Conservation (phyloP, 2,888 invertebrate genomes). For the Anodontia alba region DNA sequence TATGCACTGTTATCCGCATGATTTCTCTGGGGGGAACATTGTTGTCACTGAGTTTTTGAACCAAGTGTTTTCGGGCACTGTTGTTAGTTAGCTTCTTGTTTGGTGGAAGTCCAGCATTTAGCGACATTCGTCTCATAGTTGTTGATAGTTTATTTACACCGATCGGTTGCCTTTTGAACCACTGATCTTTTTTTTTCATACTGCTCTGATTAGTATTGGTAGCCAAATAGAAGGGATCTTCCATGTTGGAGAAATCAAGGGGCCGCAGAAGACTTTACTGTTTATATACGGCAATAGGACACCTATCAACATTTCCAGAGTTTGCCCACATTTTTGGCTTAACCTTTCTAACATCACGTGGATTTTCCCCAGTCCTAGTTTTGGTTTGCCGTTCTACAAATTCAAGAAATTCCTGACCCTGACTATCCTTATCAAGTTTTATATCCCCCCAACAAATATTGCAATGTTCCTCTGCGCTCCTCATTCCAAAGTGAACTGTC, state of each 20-base stretch:
- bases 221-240: constrained; percentile 43
- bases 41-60: constrained; percentile 39
- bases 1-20: constrained; percentile 51
- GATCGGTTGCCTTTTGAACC: constrained; percentile 25
- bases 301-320: neutral
- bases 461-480: constrained; percentile 35
- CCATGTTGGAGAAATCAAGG: constrained; percentile 10
- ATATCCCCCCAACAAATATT: constrained; percentile 50
- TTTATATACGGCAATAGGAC: constrained; percentile 35
- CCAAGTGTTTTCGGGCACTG: constrained; percentile 39
- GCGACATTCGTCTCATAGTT: constrained; percentile 29
- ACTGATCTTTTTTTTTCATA: neutral
- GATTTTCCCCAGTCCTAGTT: constrained; percentile 42
- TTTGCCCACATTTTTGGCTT: constrained; percentile 48
- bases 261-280: constrained; percentile 30
- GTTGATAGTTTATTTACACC: constrained; percentile 32
- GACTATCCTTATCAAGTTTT: neutral
- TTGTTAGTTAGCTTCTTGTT: constrained; percentile 34
- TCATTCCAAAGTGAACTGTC: constrained; percentile 41
- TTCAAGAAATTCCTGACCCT: constrained; percentile 36
- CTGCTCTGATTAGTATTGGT: constrained; percentile 19
- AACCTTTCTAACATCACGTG: constrained; percentile 34
- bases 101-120: neutral
- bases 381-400: constrained; percentile 45
- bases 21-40: constrained; percentile 48